A percentile compares a stretch with the other conserved stretches of the same genome.
Conservation (phyloP, 2,888 invertebrate species). For the Drosophila nr. perissopoda region DNA sequence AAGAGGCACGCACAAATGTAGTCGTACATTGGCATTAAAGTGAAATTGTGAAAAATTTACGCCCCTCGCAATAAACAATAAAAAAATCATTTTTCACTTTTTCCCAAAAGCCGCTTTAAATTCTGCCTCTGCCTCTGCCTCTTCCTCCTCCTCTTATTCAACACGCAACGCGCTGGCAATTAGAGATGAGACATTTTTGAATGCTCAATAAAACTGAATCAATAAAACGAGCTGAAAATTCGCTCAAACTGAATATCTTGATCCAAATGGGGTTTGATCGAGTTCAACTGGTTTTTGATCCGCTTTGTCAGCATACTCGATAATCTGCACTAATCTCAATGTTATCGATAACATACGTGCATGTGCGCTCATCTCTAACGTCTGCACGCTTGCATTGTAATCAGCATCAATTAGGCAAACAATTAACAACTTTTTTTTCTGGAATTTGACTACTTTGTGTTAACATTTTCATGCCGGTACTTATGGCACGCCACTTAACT, state of each 20-base stretch:
- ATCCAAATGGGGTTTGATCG: not conserved
- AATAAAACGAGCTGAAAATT: slow-evolving; percentile 1
- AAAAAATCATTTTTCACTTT: slow-evolving; percentile 66
- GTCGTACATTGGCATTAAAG: slow-evolving; percentile 60
- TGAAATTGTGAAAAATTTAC: slow-evolving; percentile 66
- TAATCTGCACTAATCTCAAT: not conserved
- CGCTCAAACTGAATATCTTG: not conserved
- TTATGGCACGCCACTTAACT: slow-evolving; percentile 47
- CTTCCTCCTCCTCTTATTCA: not conserved
- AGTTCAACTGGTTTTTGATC: not conserved
- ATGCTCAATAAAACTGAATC: not conserved
- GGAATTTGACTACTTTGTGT: slow-evolving; percentile 50
- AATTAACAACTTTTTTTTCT: slow-evolving; percentile 51
- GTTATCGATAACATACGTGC: slow-evolving; percentile 1
- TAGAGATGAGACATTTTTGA: slow-evolving; percentile 36
- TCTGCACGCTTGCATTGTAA: not conserved
- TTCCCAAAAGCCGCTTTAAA: slow-evolving; percentile 45
- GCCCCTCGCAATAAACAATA: slow-evolving; percentile 38
- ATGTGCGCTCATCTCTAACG: slow-evolving; percentile 34
- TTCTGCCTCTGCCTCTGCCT: slow-evolving; percentile 27
- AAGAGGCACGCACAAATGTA: slow-evolving; percentile 55
- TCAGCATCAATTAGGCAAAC: slow-evolving; percentile 53
- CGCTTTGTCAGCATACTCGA: not conserved
- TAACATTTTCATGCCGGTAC: slow-evolving; percentile 53
- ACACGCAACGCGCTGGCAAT: slow-evolving; percentile 42